Evolutionary conservation across 2,888 invertebrate species (phyloP).

Genomic region (Rhyacophila evoluta): DNA sequence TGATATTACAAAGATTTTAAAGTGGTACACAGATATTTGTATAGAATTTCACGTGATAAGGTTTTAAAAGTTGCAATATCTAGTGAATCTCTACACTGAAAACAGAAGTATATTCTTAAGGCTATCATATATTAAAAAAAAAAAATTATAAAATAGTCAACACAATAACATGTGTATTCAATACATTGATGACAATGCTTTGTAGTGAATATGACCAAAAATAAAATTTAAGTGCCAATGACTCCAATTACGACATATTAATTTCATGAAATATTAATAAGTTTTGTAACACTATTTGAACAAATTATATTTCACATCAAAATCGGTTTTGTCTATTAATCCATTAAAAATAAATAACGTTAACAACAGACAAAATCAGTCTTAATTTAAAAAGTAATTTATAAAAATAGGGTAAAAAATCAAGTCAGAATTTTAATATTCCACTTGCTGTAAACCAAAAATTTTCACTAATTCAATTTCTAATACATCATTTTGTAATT

Average conservation of each 20-base stretch:
- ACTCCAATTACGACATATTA: not conserved
- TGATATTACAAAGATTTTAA: not conserved
- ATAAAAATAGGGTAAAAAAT: no score
- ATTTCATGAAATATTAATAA: no score
- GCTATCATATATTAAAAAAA: conserved; percentile 51
- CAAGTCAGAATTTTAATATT: no score
- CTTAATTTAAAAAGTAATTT: no score
- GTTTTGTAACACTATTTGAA: no score
- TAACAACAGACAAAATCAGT: no score
- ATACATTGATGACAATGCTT: conserved; percentile 15
- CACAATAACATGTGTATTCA: conserved; percentile 44
- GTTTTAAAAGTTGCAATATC: not conserved
- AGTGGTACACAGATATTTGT: not conserved
- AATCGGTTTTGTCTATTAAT: no score
- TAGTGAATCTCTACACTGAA: not conserved
- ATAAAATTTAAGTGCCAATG: not conserved
- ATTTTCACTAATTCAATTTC: no score
- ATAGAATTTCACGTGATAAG: not conserved
- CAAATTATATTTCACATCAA: no score
- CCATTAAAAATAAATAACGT: no score
- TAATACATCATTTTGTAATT: no score
- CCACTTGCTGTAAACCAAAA: no score
- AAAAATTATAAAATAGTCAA: conserved; percentile 52
- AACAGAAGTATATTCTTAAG: conserved; percentile 40
- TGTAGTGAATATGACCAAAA: conserved; percentile 33